Base-by-base conservation (phyloP, 2,797 vertebrate genomes). In the Ceyx erithaca region DNA sequence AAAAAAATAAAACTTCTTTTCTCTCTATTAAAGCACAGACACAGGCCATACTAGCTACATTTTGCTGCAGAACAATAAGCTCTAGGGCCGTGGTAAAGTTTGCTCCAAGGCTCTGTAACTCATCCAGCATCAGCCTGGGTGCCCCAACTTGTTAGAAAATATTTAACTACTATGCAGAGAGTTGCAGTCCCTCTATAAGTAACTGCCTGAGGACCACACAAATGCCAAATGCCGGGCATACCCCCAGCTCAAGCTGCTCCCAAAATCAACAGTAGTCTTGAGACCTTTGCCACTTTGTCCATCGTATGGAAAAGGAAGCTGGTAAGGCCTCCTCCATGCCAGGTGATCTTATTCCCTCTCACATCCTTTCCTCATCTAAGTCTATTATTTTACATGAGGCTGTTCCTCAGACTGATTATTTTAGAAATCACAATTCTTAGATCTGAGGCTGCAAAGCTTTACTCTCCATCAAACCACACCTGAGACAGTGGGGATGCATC, bases 331-430 rank as follows among this genome's bases (percentile, higher is more conserved):
- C 12, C n/a, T 66, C 12, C 2, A 1, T 62, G 63, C 40, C 26
- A 52, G 14, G 10, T 63, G 45, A 55, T 75, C 40, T n/a, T 8
- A 33, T 70, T 84, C 17, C 49, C 13, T 86, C 48, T 63, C 45
- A 63, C 9, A 16, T 85, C 28, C n/a, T 17, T 67, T 80, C 33
- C 26, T 46, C 51, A 81, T 9, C 28, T 59, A 59, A 31, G 79
- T 20, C 22, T 11, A 48, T 80, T 86, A 43, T 84, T 66, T 83
- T 28, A 58, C 22, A 16, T 4, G 6, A 84, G 10, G 8, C 10
- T 64, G 40, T 80, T 87, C 91, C 73, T 91, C 48, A 61, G 64
- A 33, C 51, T 92, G 10, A 86, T 76, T 88, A 73, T 89, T 94
- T 96, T 40, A 45, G 92, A 92, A 85, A 91, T 58, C 31, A 23